Evolutionary conservation across 1,140 invertebrate species (phyloP).

Genomic region (Hyphantria cunea): DNA sequence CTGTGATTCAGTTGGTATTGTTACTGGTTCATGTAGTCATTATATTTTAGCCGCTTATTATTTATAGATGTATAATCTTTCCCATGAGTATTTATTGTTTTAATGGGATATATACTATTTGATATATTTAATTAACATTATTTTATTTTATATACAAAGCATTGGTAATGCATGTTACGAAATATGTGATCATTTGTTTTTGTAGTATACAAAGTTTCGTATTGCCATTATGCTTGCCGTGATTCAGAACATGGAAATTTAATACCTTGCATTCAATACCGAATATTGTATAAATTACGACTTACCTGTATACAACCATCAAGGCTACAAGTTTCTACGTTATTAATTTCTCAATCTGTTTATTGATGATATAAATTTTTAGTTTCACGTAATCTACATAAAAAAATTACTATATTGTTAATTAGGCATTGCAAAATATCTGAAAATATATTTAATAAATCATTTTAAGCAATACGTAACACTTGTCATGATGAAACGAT

Average conservation of each 20-base stretch:
- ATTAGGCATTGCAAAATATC: too few species aligned
- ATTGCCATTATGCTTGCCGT: conserved; percentile 27
- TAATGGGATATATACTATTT: conserved; percentile 29
- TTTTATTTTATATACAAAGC: conserved; percentile 15
- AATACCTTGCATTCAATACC: too few species aligned
- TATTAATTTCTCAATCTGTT: too few species aligned
- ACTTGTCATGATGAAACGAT: neutral
- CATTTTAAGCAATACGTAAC: too few species aligned
- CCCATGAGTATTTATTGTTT: conserved; percentile 24
- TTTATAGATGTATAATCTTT: conserved; percentile 24
- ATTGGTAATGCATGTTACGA: conserved; percentile 11
- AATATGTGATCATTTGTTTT: neutral
- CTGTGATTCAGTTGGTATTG: conserved; percentile 70
- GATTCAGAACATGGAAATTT: neutral
- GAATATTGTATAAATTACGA: too few species aligned
- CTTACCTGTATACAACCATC: too few species aligned
- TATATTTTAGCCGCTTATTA: conserved; percentile 37
- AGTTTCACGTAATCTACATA: too few species aligned
- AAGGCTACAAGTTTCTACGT: too few species aligned
- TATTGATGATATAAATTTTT: too few species aligned
- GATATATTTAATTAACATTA: conserved; percentile 11
- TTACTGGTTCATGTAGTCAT: conserved; percentile 29
- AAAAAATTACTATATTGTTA: too few species aligned
- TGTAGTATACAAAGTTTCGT: neutral
- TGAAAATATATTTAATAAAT: too few species aligned